These are phyloP conservation scores for Taeniopygia guttata DNA, from an alignment of 2,797 vertebrate species.

Conservation along the genomic window DNA sequence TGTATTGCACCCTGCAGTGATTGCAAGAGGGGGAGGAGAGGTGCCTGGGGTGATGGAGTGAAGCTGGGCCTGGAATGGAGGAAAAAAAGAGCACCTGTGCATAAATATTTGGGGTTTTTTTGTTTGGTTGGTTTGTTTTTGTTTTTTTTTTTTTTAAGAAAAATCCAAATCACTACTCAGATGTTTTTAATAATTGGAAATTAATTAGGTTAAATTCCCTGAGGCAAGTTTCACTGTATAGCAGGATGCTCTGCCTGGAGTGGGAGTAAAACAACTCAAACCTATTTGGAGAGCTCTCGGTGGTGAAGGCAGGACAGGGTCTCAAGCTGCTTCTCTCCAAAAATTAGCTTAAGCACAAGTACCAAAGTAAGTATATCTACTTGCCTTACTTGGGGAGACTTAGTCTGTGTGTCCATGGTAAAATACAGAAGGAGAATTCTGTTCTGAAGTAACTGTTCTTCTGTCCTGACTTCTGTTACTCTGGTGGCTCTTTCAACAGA, in stretches of 20 bases:
- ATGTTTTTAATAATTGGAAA: neutral
- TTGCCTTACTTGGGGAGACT: neutral
- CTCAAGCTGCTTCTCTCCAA: fast-evolving
- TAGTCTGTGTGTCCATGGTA: neutral
- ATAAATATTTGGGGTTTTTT: neutral
- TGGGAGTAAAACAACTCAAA: neutral
- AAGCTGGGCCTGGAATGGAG: neutral
- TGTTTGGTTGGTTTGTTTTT: too few species aligned
- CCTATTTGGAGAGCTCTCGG: neutral
- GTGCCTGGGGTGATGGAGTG: neutral
- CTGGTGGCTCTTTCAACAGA: neutral
- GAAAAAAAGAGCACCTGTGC: neutral
- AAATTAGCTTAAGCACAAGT: neutral
- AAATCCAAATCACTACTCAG: neutral
- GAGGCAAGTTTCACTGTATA: neutral
- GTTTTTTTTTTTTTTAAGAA: neutral
- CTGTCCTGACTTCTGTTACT: neutral
- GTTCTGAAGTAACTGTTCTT: neutral
- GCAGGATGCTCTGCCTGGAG: neutral
- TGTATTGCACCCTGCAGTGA: neutral
- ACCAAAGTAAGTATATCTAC: neutral
- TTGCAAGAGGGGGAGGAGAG: neutral
- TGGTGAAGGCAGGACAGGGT: neutral
- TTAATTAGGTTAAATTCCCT: neutral
- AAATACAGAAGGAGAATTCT: neutral